These are phyloP conservation scores for Seira ritae DNA, from an alignment of 2,888 invertebrate genomes.

Conservation along the genomic window DNA sequence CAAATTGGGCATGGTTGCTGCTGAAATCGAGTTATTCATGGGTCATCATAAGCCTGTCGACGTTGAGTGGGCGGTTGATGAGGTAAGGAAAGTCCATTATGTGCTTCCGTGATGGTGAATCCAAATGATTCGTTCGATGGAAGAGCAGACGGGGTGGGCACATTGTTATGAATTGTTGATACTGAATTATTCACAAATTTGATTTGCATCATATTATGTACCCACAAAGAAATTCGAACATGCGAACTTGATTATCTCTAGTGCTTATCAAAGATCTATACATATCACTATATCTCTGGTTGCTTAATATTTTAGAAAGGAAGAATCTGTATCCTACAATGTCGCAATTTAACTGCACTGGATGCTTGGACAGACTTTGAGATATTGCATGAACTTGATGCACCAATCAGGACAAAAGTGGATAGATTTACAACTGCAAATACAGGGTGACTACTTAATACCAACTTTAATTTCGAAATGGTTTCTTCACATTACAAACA, in stretches of 20 bases:
- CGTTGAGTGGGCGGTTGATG: slow-evolving; percentile 86
- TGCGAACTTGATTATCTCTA: too few species aligned
- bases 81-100: slow-evolving; percentile 75
- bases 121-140: too few species aligned
- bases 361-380: slow-evolving; percentile 87
- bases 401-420: slow-evolving; percentile 81
- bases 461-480: slow-evolving; percentile 5
- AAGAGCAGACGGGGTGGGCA: too few species aligned
- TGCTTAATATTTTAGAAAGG: slow-evolving; percentile 52
- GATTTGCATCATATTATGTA: too few species aligned
- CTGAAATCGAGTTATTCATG: slow-evolving; percentile 82
- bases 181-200: too few species aligned
- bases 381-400: slow-evolving; percentile 86
- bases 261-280: too few species aligned
- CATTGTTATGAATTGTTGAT: too few species aligned
- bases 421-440: slow-evolving; percentile 84
- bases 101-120: too few species aligned
- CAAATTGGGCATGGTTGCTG: slow-evolving; percentile 79
- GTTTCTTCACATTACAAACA: not conserved
- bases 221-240: too few species aligned
- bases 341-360: slow-evolving; percentile 85
- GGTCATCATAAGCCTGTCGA: slow-evolving; percentile 81
- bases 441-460: slow-evolving; percentile 80
- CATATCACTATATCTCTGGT: too few species aligned
- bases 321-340: slow-evolving; percentile 83